phyloP scores from a whole-genome alignment of 1,140 invertebrate genomes.

The Sipha flava region DNA sequence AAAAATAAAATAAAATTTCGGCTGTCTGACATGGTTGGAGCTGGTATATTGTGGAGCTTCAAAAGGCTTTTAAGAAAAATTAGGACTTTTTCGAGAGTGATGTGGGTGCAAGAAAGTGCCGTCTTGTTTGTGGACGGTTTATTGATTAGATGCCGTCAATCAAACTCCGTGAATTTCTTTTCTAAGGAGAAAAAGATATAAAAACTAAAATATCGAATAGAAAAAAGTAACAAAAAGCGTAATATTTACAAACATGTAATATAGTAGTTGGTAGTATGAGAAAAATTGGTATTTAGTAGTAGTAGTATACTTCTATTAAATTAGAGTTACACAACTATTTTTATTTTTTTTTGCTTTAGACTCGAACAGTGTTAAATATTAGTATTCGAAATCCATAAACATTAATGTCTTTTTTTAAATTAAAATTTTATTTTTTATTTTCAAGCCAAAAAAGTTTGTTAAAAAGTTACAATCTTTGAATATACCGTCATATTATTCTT shows the following conservation, averaged over 20 bases:
- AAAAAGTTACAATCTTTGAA: too few species aligned
- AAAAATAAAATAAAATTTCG: neutral
- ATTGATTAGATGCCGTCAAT: constrained; percentile 17
- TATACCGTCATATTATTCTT: too few species aligned
- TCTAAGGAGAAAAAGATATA: neutral
- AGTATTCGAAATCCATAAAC: too few species aligned
- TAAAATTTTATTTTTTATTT: too few species aligned
- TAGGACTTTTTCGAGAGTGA: constrained; percentile 9
- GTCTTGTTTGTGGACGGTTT: constrained; percentile 1
- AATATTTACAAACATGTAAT: neutral
- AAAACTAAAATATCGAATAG: neutral
- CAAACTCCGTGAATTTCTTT: neutral
- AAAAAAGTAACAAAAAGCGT: neutral
- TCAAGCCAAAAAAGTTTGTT: too few species aligned
- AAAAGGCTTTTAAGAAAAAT: constrained; percentile 25
- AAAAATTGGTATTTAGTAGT: too few species aligned
- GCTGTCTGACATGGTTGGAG: neutral
- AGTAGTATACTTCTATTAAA: too few species aligned
- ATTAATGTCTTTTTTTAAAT: too few species aligned
- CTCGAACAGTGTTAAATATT: too few species aligned
- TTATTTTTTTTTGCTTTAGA: too few species aligned
- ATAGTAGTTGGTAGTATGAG: too few species aligned
- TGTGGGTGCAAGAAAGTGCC: neutral
- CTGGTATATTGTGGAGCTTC: neutral
- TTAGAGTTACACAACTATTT: too few species aligned